Base-by-base conservation (phyloP, 2,797 vertebrate species). In the Alfaro cultratus region DNA sequence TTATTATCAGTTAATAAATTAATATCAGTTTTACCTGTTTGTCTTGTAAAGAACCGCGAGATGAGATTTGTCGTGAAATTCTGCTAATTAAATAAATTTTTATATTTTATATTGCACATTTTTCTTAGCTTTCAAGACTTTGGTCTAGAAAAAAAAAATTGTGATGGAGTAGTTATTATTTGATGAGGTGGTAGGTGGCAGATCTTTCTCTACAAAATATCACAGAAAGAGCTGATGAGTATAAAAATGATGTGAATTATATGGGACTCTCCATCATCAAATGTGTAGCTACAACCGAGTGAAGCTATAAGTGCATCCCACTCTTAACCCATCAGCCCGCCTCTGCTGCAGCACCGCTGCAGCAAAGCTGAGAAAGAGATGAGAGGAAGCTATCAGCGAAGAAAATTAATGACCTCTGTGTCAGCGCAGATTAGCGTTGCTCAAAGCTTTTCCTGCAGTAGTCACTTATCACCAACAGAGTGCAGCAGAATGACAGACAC, bases 381-480 rank as follows among this genome's bases (percentile, higher is more conserved):
- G n/a, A 41, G 10, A 62, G 18, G 12, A 41, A 72, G 31, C 3
- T 45, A 36, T 45, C 3, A 2, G 71, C n/a, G 2, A 29, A 80
- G 36, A 39, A 74, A 72, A 80, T 18, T 0, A 68, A 49, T 68
- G 75, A 53, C 34, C 26, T 60, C 51, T 78, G 1, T 72, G n/a
- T 76, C 41, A 75, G 49, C 34, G 55, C 29, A 41, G 62, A 39
- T 83, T 45, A 55, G 41, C 74, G 11, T 36, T 60, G 15, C 46
- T 6, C 2, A 16, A n/a, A 8, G 15, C 15, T 70, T 78, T 15
- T 55, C 29, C 23, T 83, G 87, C 80, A 78, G 36, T 86, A 36
- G 26, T 79, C 8, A 29, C 77, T 46, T 43, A 41, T 29, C 6
- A 77, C 91, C 93, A 94, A 86, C 84, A 94, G 94, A 84, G 92